Conservation (phyloP, 92 coral and sea anemone genomes). For the Galaxea fascicularis region DNA sequence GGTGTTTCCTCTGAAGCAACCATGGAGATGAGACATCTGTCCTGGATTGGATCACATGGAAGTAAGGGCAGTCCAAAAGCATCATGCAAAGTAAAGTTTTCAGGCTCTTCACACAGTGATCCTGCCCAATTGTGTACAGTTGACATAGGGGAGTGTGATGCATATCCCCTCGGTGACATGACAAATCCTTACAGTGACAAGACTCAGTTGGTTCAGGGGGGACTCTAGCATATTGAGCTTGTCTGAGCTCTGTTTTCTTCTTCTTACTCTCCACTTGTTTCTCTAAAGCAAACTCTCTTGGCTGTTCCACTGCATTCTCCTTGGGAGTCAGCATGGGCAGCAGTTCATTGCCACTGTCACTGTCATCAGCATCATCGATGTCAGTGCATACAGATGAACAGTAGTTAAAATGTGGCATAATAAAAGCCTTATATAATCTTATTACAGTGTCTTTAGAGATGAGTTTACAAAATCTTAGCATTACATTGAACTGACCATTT, state of each 20-base stretch:
- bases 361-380: neutral
- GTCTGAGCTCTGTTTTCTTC: conserved; percentile 54
- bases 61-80: conserved; percentile 16
- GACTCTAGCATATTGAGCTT: conserved; percentile 52
- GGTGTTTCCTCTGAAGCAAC: neutral
- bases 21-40: neutral
- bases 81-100: conserved; percentile 42
- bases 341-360: no score
- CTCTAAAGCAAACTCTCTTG: conserved; percentile 9
- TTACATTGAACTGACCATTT: no score
- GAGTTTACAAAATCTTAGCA: no score
- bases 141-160: conserved; percentile 36
- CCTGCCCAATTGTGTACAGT: conserved; percentile 74
- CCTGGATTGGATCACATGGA: neutral
- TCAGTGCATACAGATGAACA: no score
- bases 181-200: conserved; percentile 57
- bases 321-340: neutral
- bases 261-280: conserved; percentile 3
- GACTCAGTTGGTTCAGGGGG: conserved; percentile 41
- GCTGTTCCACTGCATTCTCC: no score
- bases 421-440: no score
- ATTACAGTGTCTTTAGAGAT: no score
- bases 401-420: no score
- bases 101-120: conserved; percentile 46
- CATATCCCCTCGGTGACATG: conserved; percentile 60